These are phyloP conservation scores for Luperina testacea DNA, from an alignment of 2,888 invertebrate species.

Conservation along the genomic window DNA sequence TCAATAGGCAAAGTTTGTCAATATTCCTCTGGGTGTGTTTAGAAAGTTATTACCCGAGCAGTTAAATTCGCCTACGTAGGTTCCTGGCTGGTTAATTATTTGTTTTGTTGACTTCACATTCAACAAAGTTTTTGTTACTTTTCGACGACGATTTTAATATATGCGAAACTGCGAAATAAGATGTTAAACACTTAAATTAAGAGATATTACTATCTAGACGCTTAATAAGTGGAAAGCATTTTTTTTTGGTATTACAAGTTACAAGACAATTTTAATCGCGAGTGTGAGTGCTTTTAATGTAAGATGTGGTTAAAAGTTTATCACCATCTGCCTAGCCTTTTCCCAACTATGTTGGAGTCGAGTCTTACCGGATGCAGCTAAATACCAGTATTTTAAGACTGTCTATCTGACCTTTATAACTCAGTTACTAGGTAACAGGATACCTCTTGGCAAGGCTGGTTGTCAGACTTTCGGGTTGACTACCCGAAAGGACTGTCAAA, in stretches of 20 bases:
- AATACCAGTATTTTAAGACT: not conserved
- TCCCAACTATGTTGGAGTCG: not conserved
- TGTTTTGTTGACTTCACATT: constrained; percentile 13
- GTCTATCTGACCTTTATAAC: not conserved
- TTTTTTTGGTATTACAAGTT: not conserved
- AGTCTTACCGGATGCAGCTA: not conserved
- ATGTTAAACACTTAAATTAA: not conserved
- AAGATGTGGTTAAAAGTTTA: not conserved
- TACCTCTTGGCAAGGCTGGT: not conserved
- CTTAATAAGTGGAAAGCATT: not conserved
- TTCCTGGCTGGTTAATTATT: constrained; percentile 1
- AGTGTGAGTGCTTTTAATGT: constrained; percentile 7
- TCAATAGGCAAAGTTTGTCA: not conserved
- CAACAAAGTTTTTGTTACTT: not conserved
- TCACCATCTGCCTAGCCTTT: not conserved
- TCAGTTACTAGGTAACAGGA: not conserved
- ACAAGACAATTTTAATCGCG: not conserved
- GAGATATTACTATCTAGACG: not conserved
- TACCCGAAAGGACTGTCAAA: not conserved
- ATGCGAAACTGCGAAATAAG: not conserved
- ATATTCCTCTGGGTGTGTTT: not conserved
- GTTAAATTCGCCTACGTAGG: not conserved
- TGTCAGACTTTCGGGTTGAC: not conserved
- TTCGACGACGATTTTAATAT: not conserved
- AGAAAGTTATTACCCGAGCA: not conserved